Evolutionary conservation across 2,888 invertebrate genomes (phyloP).

Genomic region (Luffia ferchaultella): DNA sequence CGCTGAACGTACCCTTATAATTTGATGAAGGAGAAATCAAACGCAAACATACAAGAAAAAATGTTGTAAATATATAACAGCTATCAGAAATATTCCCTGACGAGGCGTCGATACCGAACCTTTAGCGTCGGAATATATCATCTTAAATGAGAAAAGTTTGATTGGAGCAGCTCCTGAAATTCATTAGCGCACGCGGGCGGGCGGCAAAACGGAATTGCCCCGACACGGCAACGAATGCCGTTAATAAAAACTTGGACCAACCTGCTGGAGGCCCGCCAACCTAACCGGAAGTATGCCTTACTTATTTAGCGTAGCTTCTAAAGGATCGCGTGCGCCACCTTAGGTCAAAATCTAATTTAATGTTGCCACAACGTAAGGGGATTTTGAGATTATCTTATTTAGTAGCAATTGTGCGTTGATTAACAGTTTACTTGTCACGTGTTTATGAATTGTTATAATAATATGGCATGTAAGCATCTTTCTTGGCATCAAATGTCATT

Average conservation of each 20-base stretch:
- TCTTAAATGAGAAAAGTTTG: conserved; percentile 57
- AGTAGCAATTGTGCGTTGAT: not conserved
- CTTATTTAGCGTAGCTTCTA: not conserved
- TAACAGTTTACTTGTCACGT: too few species aligned
- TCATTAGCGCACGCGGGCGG: conserved; percentile 45
- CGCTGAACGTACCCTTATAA: too few species aligned
- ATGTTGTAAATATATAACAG: too few species aligned
- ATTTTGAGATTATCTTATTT: not conserved
- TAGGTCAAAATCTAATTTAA: not conserved
- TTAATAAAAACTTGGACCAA: conserved; percentile 31
- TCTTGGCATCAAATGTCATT: too few species aligned
- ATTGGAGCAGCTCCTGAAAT: conserved; percentile 47
- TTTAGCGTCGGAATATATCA: conserved; percentile 38
- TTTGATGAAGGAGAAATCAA: too few species aligned
- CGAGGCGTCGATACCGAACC: conserved; percentile 22
- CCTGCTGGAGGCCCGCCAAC: not conserved
- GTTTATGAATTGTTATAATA: too few species aligned
- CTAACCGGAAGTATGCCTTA: not conserved
- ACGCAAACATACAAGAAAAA: too few species aligned
- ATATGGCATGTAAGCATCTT: too few species aligned
- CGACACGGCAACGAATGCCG: conserved; percentile 14
- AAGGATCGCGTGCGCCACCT: not conserved
- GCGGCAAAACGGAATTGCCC: conserved; percentile 32
- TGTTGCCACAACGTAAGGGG: not conserved
- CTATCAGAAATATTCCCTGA: conserved; percentile 5